These are phyloP conservation scores for Spisula subtruncata DNA, from an alignment of 2,888 invertebrate genomes.

Conservation along the genomic window DNA sequence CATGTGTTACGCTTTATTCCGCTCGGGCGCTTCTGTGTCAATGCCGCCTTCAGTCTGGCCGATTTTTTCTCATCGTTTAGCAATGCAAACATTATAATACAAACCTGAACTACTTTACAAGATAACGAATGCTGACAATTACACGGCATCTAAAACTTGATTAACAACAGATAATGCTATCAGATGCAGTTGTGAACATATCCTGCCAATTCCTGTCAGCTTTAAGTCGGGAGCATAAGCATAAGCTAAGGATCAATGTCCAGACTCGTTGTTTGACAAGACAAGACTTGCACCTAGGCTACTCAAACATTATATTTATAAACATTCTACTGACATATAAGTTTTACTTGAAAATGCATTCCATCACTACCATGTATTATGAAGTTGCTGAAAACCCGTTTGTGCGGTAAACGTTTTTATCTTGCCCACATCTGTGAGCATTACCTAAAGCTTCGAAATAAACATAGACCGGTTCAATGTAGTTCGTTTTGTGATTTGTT, in stretches of 20 bases:
- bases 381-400: no score
- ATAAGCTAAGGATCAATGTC: not conserved
- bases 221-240: not conserved
- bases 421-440: no score
- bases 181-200: not conserved
- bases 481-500: not conserved
- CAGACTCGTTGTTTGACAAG: not conserved
- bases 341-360: not conserved
- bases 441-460: not conserved
- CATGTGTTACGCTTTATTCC: no score
- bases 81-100: no score
- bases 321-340: not conserved
- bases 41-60: no score
- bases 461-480: not conserved
- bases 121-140: not conserved
- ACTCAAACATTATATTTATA: not conserved
- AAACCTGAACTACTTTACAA: not conserved
- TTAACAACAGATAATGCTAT: not conserved
- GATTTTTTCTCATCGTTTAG: no score
- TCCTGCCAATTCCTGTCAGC: slow-evolving; percentile 8
- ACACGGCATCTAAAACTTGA: not conserved
- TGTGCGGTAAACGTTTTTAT: no score
- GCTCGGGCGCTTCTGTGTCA: no score
- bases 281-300: not conserved
- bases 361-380: no score